Percentiles rank a stretch among this genome's conserved stretches.
Evolutionary conservation across 2,888 invertebrate species (phyloP).

Genomic region (Neuroscelio doddi): DNA sequence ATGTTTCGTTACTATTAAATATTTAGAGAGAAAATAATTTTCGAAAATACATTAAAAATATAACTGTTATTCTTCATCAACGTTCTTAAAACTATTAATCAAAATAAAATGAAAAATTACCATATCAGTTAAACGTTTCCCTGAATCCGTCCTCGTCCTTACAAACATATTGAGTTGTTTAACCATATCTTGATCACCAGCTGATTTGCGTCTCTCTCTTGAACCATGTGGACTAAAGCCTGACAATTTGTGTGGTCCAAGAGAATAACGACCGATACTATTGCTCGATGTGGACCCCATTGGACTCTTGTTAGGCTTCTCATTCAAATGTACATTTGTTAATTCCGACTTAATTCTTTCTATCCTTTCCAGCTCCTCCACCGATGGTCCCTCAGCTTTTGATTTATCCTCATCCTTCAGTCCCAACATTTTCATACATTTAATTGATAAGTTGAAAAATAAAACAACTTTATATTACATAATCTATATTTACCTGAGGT

Average conservation of each 20-base stretch:
- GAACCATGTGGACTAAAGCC: constrained; percentile 70
- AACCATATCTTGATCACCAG: constrained; percentile 85
- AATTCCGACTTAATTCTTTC: constrained; percentile 74
- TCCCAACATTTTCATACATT: constrained; percentile 9
- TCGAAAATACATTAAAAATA: constrained; percentile 8
- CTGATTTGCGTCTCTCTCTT: constrained; percentile 83
- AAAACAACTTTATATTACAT: background rate
- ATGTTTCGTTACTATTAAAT: too few relatives aligned
- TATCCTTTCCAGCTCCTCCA: constrained; percentile 76
- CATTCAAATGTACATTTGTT: constrained; percentile 69
- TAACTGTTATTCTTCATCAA: too few relatives aligned
- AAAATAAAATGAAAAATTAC: constrained; percentile 61
- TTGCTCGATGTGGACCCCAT: constrained; percentile 66
- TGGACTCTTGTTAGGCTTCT: constrained; percentile 65
- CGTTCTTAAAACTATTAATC: too few relatives aligned
- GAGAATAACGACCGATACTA: constrained; percentile 70
- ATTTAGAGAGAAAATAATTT: too few relatives aligned
- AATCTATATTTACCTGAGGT: constrained; percentile 73
- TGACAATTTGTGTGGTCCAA: constrained; percentile 68
- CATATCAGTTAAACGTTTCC: constrained; percentile 89
- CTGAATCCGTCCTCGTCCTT: constrained; percentile 88
- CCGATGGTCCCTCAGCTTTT: constrained; percentile 78
- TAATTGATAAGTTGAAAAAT: background rate
- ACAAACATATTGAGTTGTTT: constrained; percentile 82
- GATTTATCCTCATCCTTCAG: constrained; percentile 79